These are phyloP conservation scores for Chrysolina oricalcia DNA, from an alignment of 2,888 invertebrate species.

Conservation along the genomic window DNA sequence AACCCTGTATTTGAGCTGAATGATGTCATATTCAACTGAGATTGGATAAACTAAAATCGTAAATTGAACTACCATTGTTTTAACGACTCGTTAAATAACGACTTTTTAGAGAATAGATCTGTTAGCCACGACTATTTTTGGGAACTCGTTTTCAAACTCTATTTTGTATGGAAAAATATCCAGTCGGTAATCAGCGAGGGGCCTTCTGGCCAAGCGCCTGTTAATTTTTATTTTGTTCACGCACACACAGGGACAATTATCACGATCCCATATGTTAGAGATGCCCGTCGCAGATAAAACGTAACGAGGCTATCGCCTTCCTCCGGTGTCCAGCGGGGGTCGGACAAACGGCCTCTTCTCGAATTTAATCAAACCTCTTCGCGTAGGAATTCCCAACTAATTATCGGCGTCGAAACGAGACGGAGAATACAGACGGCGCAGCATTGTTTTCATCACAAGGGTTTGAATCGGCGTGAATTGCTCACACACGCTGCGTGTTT, in stretches of 20 bases:
- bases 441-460: not conserved
- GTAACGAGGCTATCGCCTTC: constrained; percentile 31
- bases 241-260: constrained; percentile 30
- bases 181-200: not conserved
- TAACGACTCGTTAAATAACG: no score
- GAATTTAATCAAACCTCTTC: constrained; percentile 26
- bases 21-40: no score
- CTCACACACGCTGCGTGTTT: constrained; percentile 38
- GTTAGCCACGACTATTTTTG: no score
- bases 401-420: constrained; percentile 14
- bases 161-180: not conserved
- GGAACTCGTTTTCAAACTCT: no score
- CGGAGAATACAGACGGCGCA: not conserved
- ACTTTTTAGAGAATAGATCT: no score
- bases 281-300: constrained; percentile 37
- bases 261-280: constrained; percentile 29
- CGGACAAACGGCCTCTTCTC: constrained; percentile 30
- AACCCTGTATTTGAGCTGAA: no score
- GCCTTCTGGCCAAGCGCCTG: not conserved
- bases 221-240: constrained; percentile 20
- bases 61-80: no score
- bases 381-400: constrained; percentile 9
- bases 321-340: constrained; percentile 25
- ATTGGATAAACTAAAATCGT: no score
- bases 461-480: constrained; percentile 28